These are phyloP conservation scores for Hypanus sabinus DNA, from an alignment of 2,113 vertebrate genomes.

Conservation along the genomic window DNA sequence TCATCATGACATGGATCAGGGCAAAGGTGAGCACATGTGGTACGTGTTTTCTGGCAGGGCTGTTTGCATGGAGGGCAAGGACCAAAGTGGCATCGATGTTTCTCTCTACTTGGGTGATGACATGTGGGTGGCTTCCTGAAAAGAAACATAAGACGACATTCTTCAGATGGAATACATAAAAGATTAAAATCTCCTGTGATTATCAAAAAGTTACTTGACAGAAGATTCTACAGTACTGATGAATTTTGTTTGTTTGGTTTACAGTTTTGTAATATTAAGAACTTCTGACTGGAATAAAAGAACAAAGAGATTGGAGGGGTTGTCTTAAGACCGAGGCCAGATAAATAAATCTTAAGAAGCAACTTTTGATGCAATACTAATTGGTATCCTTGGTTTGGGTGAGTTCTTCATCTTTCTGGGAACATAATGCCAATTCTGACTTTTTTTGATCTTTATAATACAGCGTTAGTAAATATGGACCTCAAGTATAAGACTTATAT, in stretches of 20 bases:
- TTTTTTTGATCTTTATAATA: not conserved
- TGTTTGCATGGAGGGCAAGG: conserved; percentile 69
- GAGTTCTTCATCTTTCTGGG: not conserved
- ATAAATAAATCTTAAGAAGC: not conserved
- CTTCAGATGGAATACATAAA: not conserved
- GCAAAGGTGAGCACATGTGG: conserved; percentile 59
- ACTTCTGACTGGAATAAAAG: not conserved
- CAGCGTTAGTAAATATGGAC: not conserved
- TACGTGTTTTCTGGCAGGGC: conserved; percentile 58
- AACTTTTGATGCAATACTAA: not conserved
- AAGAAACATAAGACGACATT: conserved; percentile 42
- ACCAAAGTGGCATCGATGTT: conserved; percentile 73
- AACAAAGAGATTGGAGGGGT: not conserved
- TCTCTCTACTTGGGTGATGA: conserved; percentile 68
- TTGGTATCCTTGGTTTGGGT: not conserved
- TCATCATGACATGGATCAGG: conserved; percentile 70
- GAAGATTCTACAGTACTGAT: not conserved
- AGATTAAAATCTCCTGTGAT: not conserved
- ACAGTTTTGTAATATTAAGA: no score
- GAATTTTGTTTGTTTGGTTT: not conserved
- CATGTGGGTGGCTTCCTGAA: conserved; percentile 65
- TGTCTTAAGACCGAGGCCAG: not conserved
- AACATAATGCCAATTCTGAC: not conserved
- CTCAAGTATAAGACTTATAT: not conserved
- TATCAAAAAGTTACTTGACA: not conserved